A percentile compares a stretch with the other conserved stretches of the same genome.
These are phyloP conservation scores for Urosaurus nigricauda DNA, from an alignment of 2,797 vertebrate species.

Conservation along the genomic window DNA sequence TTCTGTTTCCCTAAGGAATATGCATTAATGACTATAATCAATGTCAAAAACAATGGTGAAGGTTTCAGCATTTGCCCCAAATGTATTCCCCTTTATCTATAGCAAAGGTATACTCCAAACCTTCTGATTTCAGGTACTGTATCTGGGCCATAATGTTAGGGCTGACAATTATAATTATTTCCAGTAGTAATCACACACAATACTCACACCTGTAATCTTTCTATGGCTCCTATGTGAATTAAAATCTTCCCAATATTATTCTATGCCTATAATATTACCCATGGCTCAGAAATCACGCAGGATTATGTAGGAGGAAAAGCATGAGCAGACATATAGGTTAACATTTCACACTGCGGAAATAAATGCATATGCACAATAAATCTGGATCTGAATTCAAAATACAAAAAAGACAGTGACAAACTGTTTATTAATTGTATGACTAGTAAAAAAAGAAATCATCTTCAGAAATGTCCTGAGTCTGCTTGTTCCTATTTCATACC, in stretches of 20 bases:
- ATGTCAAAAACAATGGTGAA: conserved; percentile 11
- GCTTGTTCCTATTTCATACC: conserved; percentile 27
- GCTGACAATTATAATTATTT: conserved; percentile 39
- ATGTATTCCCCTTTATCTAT: fast-evolving
- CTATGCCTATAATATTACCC: conserved; percentile 10
- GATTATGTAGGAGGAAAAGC: conserved; percentile 19
- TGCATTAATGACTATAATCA: neutral
- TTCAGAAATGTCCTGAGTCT: neutral
- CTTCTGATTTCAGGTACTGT: neutral
- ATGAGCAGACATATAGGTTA: neutral
- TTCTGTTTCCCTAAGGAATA: neutral
- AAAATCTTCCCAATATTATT: conserved; percentile 30
- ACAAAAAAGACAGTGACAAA: conserved; percentile 4
- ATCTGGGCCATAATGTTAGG: neutral
- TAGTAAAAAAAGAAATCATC: conserved; percentile 1
- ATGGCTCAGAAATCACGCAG: neutral
- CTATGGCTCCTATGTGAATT: neutral
- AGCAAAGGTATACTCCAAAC: conserved; percentile 5
- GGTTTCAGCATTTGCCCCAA: neutral
- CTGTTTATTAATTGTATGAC: neutral
- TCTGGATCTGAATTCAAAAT: neutral
- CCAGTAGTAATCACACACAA: conserved; percentile 33
- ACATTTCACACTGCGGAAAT: conserved; percentile 2
- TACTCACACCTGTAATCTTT: conserved; percentile 28
- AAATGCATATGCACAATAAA: conserved; percentile 8